These are phyloP conservation scores for Parasteatoda lunata DNA, from an alignment of 2,888 invertebrate genomes.

Conservation along the genomic window DNA sequence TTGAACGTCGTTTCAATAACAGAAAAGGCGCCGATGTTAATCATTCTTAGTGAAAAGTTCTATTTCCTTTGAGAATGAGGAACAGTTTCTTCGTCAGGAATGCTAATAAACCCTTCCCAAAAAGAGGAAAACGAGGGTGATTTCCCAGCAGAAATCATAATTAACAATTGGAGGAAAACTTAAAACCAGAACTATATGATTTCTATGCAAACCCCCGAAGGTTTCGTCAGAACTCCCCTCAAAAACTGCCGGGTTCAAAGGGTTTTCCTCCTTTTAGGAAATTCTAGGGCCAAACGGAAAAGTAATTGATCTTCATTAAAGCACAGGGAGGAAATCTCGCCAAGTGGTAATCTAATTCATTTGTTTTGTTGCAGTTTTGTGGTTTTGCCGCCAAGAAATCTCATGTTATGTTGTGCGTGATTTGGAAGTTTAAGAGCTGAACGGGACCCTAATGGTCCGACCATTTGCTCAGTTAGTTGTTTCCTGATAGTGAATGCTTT, in stretches of 20 bases:
- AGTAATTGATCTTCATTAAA: conserved; percentile 52
- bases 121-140: conserved; percentile 17
- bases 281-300: background rate
- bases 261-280: conserved; percentile 21
- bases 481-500: conserved; percentile 4
- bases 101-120: background rate
- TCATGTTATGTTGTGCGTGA: conserved; percentile 13
- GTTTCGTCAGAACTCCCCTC: background rate
- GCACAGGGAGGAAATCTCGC: conserved; percentile 3
- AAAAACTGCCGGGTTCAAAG: conserved; percentile 54
- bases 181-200: conserved; percentile 2
- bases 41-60: background rate
- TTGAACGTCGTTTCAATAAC: background rate
- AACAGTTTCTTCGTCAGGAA: background rate
- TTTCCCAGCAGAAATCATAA: conserved; percentile 41
- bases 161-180: conserved; percentile 23
- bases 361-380: conserved; percentile 55
- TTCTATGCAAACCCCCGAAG: background rate
- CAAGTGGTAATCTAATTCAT: conserved; percentile 49
- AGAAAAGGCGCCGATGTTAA: background rate
- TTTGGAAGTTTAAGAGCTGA: conserved; percentile 4
- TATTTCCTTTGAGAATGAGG: background rate
- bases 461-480: background rate
- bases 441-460: conserved; percentile 3
- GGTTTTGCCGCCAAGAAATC: conserved; percentile 10